Conservation (phyloP, 2,888 invertebrate genomes). For the Drosophila paranaensis region DNA sequence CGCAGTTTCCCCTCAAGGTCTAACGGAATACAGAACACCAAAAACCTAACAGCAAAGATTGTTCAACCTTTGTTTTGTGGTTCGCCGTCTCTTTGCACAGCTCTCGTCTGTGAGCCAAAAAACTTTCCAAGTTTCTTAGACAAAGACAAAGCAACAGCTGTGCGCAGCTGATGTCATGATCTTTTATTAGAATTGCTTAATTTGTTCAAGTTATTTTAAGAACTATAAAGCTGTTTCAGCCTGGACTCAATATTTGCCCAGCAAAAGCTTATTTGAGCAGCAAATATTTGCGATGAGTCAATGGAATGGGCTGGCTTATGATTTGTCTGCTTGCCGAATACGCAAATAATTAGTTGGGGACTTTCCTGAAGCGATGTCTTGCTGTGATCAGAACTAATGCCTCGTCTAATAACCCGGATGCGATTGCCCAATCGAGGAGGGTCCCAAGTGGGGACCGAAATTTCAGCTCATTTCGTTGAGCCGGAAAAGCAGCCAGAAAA, state of each 20-base stretch:
- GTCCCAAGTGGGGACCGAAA: conserved; percentile 8
- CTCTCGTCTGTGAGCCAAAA: neutral
- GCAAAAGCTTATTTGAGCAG: neutral
- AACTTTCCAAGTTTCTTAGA: neutral
- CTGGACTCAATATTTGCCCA: neutral
- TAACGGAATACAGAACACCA: neutral
- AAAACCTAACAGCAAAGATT: neutral
- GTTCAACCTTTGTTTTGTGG: neutral
- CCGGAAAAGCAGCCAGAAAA: conserved; percentile 14
- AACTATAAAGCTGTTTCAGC: neutral
- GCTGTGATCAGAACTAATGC: neutral
- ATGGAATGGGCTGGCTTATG: neutral
- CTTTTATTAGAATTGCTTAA: neutral
- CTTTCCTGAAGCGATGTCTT: neutral
- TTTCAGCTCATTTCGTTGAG: conserved; percentile 29
- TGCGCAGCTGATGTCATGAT: neutral
- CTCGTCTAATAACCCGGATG: conserved; percentile 33
- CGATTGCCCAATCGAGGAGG: conserved; percentile 41
- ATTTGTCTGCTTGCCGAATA: too few species aligned
- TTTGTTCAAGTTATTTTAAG: neutral
- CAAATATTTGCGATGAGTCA: neutral
- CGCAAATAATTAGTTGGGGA: neutral
- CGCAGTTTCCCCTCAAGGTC: neutral
- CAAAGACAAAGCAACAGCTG: neutral
- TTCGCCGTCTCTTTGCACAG: neutral